Conservation (phyloP, 2,888 invertebrate genomes). For the Lithosia quadra region DNA sequence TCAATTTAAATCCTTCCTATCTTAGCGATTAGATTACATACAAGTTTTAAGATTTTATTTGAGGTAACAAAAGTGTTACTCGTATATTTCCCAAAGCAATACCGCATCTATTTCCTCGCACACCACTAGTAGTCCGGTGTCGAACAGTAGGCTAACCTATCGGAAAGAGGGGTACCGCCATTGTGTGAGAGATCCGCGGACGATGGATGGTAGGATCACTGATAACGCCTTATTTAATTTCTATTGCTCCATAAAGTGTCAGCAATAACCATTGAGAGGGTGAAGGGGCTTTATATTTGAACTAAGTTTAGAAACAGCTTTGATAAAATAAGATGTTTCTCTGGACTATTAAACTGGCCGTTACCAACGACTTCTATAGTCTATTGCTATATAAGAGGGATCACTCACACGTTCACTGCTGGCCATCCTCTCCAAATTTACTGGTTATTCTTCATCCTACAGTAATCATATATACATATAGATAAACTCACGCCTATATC, state of each 20-base stretch:
- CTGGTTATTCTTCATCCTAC: too few species aligned
- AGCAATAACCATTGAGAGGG: conserved; percentile 53
- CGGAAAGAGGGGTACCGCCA: conserved; percentile 64
- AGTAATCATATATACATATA: too few species aligned
- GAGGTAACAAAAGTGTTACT: too few species aligned
- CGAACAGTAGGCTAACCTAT: conserved; percentile 55
- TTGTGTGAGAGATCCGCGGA: conserved; percentile 60
- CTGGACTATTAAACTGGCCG: not conserved
- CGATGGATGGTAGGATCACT: conserved; percentile 78
- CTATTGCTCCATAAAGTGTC: conserved; percentile 43
- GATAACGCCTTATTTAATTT: conserved; percentile 75
- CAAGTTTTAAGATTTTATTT: not conserved
- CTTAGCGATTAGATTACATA: conserved; percentile 1
- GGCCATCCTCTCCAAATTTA: not conserved
- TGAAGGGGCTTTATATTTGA: conserved; percentile 26
- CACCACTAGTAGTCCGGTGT: conserved; percentile 30
- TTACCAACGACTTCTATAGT: too few species aligned
- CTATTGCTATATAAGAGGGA: not conserved
- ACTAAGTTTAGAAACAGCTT: not conserved
- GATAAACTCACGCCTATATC: too few species aligned
- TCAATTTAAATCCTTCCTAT: not conserved
- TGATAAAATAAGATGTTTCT: too few species aligned
- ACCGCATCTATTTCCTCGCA: conserved; percentile 48
- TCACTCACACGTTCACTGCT: not conserved
- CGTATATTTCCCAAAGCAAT: not conserved